Percentiles rank a stretch among this genome's conserved stretches.
Evolutionary conservation across 2,888 invertebrate species (phyloP).

Genomic region (Vanessa cardui): DNA sequence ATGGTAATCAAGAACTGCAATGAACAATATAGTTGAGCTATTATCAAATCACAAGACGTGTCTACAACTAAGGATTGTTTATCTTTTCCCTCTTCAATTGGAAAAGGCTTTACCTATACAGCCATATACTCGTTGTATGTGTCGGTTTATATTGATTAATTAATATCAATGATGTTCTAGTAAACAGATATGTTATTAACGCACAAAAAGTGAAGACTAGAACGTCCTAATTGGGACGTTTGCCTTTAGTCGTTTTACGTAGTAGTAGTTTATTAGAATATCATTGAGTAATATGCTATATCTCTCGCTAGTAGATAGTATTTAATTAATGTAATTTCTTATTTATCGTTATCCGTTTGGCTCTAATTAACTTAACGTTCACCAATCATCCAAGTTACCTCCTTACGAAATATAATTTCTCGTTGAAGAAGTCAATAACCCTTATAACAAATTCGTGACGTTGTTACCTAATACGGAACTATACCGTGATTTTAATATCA

Average conservation of each 20-base stretch:
- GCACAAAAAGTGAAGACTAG: too few relatives aligned
- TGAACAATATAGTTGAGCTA: too few relatives aligned
- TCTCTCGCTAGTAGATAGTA: background rate
- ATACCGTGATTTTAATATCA: constrained; percentile 33
- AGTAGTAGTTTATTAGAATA: too few relatives aligned
- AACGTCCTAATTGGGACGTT: too few relatives aligned
- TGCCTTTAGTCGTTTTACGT: too few relatives aligned
- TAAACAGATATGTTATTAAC: too few relatives aligned
- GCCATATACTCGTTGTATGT: background rate
- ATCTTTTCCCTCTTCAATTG: too few relatives aligned
- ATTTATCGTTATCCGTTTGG: constrained; percentile 3
- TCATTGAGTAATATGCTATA: constrained; percentile 11
- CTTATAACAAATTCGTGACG: constrained; percentile 33
- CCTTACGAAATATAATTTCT: constrained; percentile 18
- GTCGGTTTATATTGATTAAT: background rate
- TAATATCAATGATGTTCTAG: too few relatives aligned
- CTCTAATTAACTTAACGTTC: constrained; percentile 1
- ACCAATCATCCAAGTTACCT: constrained; percentile 19
- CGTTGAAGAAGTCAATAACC: constrained; percentile 28
- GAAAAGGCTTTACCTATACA: too few relatives aligned
- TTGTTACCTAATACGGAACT: constrained; percentile 28
- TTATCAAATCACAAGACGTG: too few relatives aligned
- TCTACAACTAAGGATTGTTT: too few relatives aligned
- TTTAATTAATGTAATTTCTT: constrained; percentile 13
- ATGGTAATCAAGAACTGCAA: too few relatives aligned